phyloP scores from a whole-genome alignment of 1,140 invertebrate genomes.

The Pteromalus puparum region DNA sequence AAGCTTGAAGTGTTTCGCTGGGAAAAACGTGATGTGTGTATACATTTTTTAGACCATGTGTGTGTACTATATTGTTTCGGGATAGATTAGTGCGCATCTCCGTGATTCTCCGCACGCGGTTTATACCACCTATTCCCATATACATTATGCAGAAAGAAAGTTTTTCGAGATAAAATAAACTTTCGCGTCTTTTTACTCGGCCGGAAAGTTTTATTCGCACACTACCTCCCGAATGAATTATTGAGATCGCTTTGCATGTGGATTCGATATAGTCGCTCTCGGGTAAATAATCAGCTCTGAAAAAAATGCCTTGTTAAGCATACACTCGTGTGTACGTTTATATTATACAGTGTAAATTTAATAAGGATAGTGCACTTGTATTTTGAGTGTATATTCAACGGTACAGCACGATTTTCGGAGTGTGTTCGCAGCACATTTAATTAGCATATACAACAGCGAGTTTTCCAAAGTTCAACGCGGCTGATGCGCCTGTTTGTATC shows the following conservation, averaged over 20 bases:
- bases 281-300: neutral
- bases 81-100: neutral
- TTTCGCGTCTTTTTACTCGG: neutral
- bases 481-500: neutral
- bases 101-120: too few species aligned
- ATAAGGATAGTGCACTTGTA: neutral
- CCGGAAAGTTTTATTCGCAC: too few species aligned
- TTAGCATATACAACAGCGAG: slow-evolving; percentile 22
- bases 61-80: neutral
- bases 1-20: neutral
- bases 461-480: neutral
- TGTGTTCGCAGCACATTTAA: neutral
- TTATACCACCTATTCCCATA: too few species aligned
- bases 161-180: neutral
- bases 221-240: neutral
- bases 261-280: neutral
- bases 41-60: neutral
- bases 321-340: neutral
- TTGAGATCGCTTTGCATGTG: neutral
- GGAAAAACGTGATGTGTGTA: neutral
- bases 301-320: neutral
- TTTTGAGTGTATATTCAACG: neutral
- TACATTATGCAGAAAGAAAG: neutral
- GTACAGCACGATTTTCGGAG: neutral
- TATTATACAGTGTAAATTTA: neutral